phyloP scores from a whole-genome alignment of 2,888 invertebrate species.

The Meandrusa payeni region DNA sequence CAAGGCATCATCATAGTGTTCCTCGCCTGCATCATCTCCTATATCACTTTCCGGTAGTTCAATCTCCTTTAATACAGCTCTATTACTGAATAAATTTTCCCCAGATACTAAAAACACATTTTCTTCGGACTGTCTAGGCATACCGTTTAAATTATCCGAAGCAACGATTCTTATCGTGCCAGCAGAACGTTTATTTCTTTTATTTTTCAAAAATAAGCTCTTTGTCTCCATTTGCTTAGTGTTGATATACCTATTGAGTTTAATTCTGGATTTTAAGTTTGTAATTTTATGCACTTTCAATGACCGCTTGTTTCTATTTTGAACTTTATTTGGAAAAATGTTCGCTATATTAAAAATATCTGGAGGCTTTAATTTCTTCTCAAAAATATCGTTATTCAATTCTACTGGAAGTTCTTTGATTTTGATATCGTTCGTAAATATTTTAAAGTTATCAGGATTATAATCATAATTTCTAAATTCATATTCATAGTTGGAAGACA shows the following conservation, averaged over 20 bases:
- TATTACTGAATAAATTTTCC: slow-evolving; percentile 52
- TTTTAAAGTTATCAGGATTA: slow-evolving; percentile 25
- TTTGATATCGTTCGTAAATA: slow-evolving; percentile 21
- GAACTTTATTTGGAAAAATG: slow-evolving; percentile 29
- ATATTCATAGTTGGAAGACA: slow-evolving; percentile 27
- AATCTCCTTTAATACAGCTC: slow-evolving; percentile 46
- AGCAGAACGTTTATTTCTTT: slow-evolving; percentile 56
- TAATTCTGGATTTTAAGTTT: slow-evolving; percentile 48
- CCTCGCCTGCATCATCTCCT: slow-evolving; percentile 27
- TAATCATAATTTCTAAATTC: slow-evolving; percentile 17
- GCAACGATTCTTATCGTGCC: slow-evolving; percentile 59
- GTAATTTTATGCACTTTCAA: slow-evolving; percentile 44
- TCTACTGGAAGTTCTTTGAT: slow-evolving; percentile 29
- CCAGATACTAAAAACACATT: slow-evolving; percentile 52
- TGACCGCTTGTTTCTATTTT: slow-evolving; percentile 48
- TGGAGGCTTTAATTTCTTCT: slow-evolving; percentile 47
- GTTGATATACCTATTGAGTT: slow-evolving; percentile 50
- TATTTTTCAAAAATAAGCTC: slow-evolving; percentile 46
- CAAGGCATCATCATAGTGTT: slow-evolving; percentile 34
- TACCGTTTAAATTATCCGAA: slow-evolving; percentile 38
- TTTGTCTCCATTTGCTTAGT: slow-evolving; percentile 47
- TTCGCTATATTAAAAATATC: slow-evolving; percentile 50
- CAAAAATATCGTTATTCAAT: slow-evolving; percentile 42
- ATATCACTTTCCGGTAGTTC: slow-evolving; percentile 36
- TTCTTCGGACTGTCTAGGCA: slow-evolving; percentile 44